phyloP scores from a whole-genome alignment of 2,113 vertebrate genomes.

The Tricholaema leucomelas region DNA sequence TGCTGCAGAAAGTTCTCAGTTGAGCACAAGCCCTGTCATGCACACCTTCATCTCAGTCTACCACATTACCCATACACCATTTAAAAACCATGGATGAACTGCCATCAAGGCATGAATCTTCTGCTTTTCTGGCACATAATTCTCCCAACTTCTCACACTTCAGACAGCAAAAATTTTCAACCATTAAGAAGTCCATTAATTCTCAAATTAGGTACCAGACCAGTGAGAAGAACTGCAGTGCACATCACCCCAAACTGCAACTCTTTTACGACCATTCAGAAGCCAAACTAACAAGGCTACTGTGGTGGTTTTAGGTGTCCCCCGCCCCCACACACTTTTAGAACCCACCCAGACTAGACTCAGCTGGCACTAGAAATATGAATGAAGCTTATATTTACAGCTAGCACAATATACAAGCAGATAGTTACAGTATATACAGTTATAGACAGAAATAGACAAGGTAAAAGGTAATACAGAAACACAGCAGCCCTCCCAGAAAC shows the following conservation, averaged over 20 bases:
- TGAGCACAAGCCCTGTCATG: neutral
- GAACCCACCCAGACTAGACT: too few relatives aligned
- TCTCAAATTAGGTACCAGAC: neutral
- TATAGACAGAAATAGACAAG: too few relatives aligned
- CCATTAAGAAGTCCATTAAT: neutral
- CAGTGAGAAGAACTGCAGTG: neutral
- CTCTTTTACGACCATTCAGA: neutral
- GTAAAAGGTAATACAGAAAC: too few relatives aligned
- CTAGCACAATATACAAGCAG: too few relatives aligned
- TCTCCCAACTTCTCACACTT: neutral
- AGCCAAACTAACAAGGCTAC: neutral
- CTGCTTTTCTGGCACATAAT: neutral
- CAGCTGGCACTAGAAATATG: too few relatives aligned
- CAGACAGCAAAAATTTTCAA: neutral
- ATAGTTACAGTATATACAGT: too few relatives aligned
- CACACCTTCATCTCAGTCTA: neutral
- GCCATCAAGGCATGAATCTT: neutral
- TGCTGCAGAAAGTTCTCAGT: neutral
- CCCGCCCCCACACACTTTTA: too few relatives aligned
- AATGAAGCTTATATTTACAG: too few relatives aligned
- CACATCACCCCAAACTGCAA: neutral
- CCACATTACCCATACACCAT: neutral
- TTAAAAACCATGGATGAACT: neutral
- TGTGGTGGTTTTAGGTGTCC: too few relatives aligned
- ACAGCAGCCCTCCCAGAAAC: too few relatives aligned